Base-by-base conservation (phyloP, 2,888 invertebrate genomes). In the Trissolcus brochymenae region DNA sequence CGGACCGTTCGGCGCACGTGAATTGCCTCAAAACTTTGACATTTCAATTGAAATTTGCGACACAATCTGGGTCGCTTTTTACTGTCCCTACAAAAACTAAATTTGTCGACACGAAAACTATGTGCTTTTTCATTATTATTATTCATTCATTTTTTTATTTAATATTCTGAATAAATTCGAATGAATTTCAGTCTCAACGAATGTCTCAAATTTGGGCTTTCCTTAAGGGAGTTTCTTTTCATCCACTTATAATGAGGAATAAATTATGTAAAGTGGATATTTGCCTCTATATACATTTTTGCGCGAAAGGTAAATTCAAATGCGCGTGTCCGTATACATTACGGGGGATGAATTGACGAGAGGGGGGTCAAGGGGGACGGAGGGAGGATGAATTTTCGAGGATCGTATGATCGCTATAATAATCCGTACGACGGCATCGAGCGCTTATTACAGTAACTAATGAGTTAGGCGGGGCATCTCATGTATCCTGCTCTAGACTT, bases 401-500 rank as follows among this genome's bases (percentile, higher is more conserved):
- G 50, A n/a, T 35, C 29, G 57, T 17, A 71, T 51, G 29, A 35
- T 16, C 51, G 35, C 25, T 56, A 68, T 71, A 56, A 71, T 62
- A 71, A 71, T 56, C 76, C 77, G 72, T 74, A 6, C 46, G 43
- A 51, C 19, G 51, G 56, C 64, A 77, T 65, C 54, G 64, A 72
- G 53, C 64, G 72, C 57, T 81, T 72, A 80, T 82, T 82, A 66
- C 56, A 64, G 81, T 76, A 82, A 82, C 80, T 82, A 82, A 84
- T 81, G 81, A 84, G 81, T 80, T 50, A 80, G 84, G 79, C 83
- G 82, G 79, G 60, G 66, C 62, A 62, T 81, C 82, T 84, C 82
- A 81, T 82, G 80, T 81, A 71, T 75, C 80, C 81, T 25, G 25
- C 73, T 79, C 79, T 82, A 82, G 81, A 82, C 81, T 82, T 81